Evolutionary conservation across 2,113 vertebrate genomes (phyloP), one percentile per base, ranked within the genome.

Genomic region (Scartelaos histophorus): DNA sequence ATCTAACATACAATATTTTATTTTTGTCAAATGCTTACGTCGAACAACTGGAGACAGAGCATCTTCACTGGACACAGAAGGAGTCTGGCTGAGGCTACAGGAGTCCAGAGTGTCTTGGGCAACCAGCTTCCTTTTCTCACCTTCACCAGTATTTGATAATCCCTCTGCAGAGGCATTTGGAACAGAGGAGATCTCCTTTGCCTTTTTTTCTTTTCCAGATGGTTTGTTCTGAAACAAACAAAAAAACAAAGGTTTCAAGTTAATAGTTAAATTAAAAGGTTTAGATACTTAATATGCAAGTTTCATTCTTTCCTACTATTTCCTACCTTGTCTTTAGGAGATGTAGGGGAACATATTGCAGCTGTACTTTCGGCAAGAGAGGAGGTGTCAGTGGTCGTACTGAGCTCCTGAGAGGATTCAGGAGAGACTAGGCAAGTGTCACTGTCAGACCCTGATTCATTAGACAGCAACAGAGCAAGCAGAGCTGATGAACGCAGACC

Each of bases 401-500:
- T 92, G 78, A 91, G 82, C 73, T 94, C 91, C 87, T 90, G 92
- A 54, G 87, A 89, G 43, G 71, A 89, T 75, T 84, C 81, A 0
- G 88, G 66, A 68, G 86, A 90, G 56, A 38, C 83, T 22, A 92
- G 73, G 62, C 85, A 78, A 53, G 78, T 56, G 69, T 90, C 92
- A 0, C 90, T 92, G 75, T 95, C 94, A 0, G 93, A 86, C 19
- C 86, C 72, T 0, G 94, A 92, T 46, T 95, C 95, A 21, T 90
- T 93, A 79, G 95, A 93, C 34, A 95, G 95, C 77, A 97, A 90
- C 85, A 98, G 82, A 65, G 93, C 94, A 19, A 99, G 93, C 80
- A 98, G 91, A 66, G 95, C 94, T n/a, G 92, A 94, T 11, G 95
- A 93, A 73, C 95, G 95, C n/a, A 97, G 92, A 86, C 94, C 98